Percentiles rank a stretch among this genome's conserved stretches.
phyloP scores from a whole-genome alignment of 2,113 vertebrate species.

The Grammomys dolichurus region DNA sequence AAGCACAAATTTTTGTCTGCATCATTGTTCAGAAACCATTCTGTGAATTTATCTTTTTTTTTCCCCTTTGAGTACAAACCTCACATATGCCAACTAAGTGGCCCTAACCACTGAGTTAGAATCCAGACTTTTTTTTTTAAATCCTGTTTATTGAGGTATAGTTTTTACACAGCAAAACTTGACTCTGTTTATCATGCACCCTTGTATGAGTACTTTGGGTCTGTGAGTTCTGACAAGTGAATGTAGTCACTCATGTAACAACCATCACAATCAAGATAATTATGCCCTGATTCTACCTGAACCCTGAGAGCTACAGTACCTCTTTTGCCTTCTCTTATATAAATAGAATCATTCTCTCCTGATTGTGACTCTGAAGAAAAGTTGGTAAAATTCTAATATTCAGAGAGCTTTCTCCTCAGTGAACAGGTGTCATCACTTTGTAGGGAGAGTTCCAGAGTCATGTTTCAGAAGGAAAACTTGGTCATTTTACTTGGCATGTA shows the following conservation, averaged over 20 bases:
- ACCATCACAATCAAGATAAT: not conserved
- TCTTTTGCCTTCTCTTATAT: conserved; percentile 12
- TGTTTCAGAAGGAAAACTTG: conserved; percentile 2
- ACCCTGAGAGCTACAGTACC: not conserved
- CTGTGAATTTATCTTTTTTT: not conserved
- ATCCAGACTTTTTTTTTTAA: not conserved
- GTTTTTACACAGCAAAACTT: conserved; percentile 1
- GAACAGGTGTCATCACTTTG: not conserved
- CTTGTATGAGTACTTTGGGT: not conserved
- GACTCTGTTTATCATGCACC: not conserved
- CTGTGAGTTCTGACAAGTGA: conserved; percentile 18
- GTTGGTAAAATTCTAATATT: conserved; percentile 31
- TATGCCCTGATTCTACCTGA: not conserved
- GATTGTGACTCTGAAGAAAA: conserved; percentile 57
- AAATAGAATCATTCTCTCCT: conserved; percentile 34
- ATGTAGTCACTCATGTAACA: not conserved
- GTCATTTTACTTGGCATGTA: conserved; percentile 18
- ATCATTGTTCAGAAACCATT: not conserved
- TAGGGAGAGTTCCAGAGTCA: not conserved
- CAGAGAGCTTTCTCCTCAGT: not conserved
- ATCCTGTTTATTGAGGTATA: not conserved
- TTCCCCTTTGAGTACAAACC: not conserved
- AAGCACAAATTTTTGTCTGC: not conserved
- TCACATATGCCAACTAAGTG: not conserved
- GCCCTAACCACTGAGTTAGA: not conserved